Evolutionary conservation across 2,113 vertebrate species (phyloP), one percentile per base, ranked within the genome.

Genomic region (Pelecanus crispus): DNA sequence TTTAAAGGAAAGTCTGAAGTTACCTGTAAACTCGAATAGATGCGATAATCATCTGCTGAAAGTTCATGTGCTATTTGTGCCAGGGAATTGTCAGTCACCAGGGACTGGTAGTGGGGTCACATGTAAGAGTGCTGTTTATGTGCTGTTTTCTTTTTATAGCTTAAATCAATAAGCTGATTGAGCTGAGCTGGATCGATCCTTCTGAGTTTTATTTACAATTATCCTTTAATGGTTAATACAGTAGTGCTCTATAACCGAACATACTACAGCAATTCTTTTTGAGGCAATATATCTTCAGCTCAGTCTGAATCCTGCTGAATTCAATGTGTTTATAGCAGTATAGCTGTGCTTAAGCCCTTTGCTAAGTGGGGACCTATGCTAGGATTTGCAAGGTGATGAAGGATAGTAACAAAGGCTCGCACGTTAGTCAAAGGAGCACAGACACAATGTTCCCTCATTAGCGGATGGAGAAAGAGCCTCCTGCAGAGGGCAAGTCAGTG

Each of bases 121-220:
- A 36, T 45, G 70, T 88, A 70, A 85, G 34, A 91, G 61, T 11
- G 50, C 42, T 91, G 58, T 92, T 94, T 81, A 86, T 91, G 40
- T 55, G 78, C 74, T 79, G 29, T 79, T 94, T 95, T 94, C 89
- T 90, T 95, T 96, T 95, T 88, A 91, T 58, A 94, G 90, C 73
- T 84, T 13, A 31, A 93, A 95, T 97, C 96, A 93, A 96, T 96
- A 96, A 96, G 74, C 74, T 94, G 90, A 95, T 93, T 91, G 95
- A 96, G 87, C 91, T 72, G 78, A 92, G 84, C 78, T 61, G 74
- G 50, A 94, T 94, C 42, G 28, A 96, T 94, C 45, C 40, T 72
- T 40, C 79, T 66, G 90, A 93, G 66, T 73, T 97, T 96, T 97
- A 96, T 91, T 97, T 95, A 96, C 94, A 95, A 93, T 93, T 95